These are phyloP conservation scores for Ladona fulva DNA, from an alignment of 1,140 invertebrate species.

Conservation along the genomic window DNA sequence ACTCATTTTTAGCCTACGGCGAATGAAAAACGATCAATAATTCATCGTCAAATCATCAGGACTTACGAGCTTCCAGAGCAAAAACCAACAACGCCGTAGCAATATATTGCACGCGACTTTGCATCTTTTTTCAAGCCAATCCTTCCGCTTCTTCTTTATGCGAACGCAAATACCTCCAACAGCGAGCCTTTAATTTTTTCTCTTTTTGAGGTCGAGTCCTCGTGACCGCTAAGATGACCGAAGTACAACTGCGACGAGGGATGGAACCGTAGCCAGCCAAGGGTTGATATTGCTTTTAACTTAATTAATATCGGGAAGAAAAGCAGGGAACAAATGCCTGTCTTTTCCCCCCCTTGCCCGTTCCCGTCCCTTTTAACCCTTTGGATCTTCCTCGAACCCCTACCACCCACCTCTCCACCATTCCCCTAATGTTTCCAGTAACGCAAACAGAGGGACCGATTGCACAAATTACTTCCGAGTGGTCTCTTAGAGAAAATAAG, in stretches of 20 bases:
- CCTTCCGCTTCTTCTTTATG: too few relatives aligned
- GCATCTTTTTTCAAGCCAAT: too few relatives aligned
- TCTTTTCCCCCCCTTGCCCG: neutral
- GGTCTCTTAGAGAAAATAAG: neutral
- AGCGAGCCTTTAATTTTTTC: neutral
- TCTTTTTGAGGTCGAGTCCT: neutral
- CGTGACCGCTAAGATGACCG: neutral
- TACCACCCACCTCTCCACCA: neutral
- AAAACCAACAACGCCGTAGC: too few relatives aligned
- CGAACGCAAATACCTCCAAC: too few relatives aligned
- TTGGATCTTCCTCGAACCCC: neutral
- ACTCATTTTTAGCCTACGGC: too few relatives aligned
- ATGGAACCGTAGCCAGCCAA: neutral
- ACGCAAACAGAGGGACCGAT: slow-evolving; percentile 2
- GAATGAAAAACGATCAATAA: too few relatives aligned
- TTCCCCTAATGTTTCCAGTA: neutral
- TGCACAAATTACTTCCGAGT: slow-evolving; percentile 5
- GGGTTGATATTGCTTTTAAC: slow-evolving; percentile 1
- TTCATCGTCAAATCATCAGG: too few relatives aligned
- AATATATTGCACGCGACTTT: too few relatives aligned
- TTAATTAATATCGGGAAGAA: slow-evolving; percentile 10
- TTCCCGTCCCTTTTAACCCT: neutral
- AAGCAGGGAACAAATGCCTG: neutral
- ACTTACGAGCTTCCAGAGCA: too few relatives aligned
- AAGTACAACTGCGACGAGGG: neutral